Percentiles rank a stretch among this genome's conserved stretches.
These are phyloP conservation scores for Rhingia campestris DNA, from an alignment of 2,888 invertebrate genomes.

Conservation along the genomic window DNA sequence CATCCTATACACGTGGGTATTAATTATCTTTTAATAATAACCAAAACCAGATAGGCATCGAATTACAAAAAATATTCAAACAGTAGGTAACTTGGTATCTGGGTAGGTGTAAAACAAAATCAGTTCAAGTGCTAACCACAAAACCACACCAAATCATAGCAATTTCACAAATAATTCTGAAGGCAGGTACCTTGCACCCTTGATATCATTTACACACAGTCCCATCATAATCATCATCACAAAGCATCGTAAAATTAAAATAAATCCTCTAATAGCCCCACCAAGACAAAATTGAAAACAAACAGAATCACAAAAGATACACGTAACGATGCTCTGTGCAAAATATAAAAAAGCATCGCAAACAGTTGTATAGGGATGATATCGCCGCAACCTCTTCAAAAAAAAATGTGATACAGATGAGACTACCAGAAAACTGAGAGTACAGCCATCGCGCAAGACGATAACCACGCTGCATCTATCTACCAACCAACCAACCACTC, in stretches of 20 bases:
- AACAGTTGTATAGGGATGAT: neutral
- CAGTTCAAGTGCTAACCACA: conserved; percentile 69
- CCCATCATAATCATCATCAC: conserved; percentile 15
- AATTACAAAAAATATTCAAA: neutral
- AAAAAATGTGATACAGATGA: conserved; percentile 48
- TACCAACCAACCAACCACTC: conserved; percentile 46
- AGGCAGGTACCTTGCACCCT: conserved; percentile 56
- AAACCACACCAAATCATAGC: conserved; percentile 49
- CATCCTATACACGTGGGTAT: no score
- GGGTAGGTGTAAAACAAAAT: conserved; percentile 8
- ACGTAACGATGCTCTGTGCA: conserved; percentile 9
- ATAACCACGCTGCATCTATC: conserved; percentile 38
- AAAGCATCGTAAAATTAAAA: conserved; percentile 2
- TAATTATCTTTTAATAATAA: no score
- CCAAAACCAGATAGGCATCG: no score
- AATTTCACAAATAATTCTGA: conserved; percentile 38
- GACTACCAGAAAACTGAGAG: conserved; percentile 58
- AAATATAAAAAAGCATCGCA: conserved; percentile 40
- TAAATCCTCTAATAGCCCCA: conserved; percentile 21
- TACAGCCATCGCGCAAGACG: conserved; percentile 72
- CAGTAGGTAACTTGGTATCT: neutral
- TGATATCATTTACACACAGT: conserved; percentile 52
- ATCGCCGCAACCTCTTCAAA: neutral
- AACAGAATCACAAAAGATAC: conserved; percentile 24
- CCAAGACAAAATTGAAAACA: conserved; percentile 17